Percentiles rank a stretch among this genome's conserved stretches.
Evolutionary conservation across 2,888 invertebrate genomes (phyloP).

Genomic region (Tenthredo notha): DNA sequence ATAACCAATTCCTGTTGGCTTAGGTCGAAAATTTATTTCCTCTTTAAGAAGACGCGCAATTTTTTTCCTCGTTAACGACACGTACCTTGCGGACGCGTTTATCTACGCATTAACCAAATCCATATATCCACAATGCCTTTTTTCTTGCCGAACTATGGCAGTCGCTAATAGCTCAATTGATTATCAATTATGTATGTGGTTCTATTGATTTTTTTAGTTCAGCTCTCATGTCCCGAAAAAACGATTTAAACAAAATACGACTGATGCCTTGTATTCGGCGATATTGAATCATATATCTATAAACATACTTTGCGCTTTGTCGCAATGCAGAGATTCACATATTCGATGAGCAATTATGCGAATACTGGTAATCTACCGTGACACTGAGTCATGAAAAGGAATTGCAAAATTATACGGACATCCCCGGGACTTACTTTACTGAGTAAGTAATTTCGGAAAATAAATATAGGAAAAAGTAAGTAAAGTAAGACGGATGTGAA

Average conservation of each 20-base stretch:
- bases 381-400: neutral
- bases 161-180: neutral
- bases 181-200: neutral
- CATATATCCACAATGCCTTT: neutral
- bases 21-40: neutral
- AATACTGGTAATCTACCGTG: neutral
- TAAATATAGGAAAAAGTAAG: neutral
- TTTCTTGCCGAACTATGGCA: neutral
- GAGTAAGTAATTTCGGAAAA: neutral
- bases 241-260: neutral
- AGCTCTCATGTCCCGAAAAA: neutral
- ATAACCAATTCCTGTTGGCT: neutral
- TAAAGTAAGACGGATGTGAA: neutral
- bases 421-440: neutral
- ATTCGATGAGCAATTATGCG: neutral
- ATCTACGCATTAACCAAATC: neutral
- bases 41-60: neutral
- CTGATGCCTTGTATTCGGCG: neutral
- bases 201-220: slow-evolving; percentile 3
- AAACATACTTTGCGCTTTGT: neutral
- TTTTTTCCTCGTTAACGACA: neutral
- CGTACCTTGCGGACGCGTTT: neutral
- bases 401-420: slow-evolving; percentile 8
- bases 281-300: neutral
- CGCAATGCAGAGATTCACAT: slow-evolving; percentile 26